Base-by-base conservation (phyloP, 2,113 vertebrate species). In the Mungos mungo region DNA sequence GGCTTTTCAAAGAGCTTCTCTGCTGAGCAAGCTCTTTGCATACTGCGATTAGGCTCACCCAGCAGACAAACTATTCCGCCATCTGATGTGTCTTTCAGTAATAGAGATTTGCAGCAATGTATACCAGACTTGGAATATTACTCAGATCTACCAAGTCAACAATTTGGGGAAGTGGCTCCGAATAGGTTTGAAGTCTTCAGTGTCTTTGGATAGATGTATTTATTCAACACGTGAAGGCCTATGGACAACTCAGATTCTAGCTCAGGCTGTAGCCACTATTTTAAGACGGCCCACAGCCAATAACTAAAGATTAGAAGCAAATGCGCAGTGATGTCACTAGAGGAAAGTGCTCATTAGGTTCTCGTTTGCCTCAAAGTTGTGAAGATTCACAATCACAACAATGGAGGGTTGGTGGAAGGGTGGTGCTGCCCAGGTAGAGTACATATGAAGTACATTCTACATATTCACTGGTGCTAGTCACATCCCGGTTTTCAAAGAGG, bases 1-100 rank as follows among this genome's bases (percentile, higher is more conserved):
- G 85, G 52, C 14, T 97, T 97, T 97, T 97, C 93, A 97, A 97
- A 96, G 82, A 91, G 72, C 74, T 94, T 54, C 90, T 96, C 65
- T 88, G 93, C 88, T 95, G 81, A 97, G 41, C 93, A 95, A 97
- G 81, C 47, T 94, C 47, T 98, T 79, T 94, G 81, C 72, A 80
- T 88, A 95, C 25, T 83, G 79, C 93, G 93, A 94, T 97, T 88
- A 96, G 94, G 84, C 66, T 93, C 63, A 79, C n/a, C n/a, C 25
- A 95, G 76, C 25, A 97, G 93, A 93, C 45, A 66, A 95, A 92
- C 16, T 69, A 33, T 81, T 95, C n/a, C 31, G 57, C 79, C 66
- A 93, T 82, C 85, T 33, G 68, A 69, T 60, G 47, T 88, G 45
- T 85, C 85, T 92, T 94, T 79, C 35, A 96, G 35, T 76, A 95